Conservation (phyloP, 2,888 invertebrate genomes). For the Reticulitermes lucifugus region DNA sequence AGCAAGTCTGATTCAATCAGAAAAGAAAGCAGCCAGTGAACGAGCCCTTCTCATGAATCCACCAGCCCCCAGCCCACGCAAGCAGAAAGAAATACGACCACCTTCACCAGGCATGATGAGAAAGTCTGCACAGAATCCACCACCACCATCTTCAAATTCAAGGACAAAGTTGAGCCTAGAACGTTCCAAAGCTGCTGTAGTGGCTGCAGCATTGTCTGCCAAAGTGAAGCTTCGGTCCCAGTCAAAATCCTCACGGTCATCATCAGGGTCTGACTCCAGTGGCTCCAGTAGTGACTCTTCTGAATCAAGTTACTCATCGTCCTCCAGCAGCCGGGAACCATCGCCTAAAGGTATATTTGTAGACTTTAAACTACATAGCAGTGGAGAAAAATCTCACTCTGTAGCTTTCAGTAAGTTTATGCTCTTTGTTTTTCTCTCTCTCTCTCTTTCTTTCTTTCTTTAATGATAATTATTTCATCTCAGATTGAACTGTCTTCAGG, state of each 20-base stretch:
- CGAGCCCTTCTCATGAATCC: constrained; percentile 81
- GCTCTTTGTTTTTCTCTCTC: no score
- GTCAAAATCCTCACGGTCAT: constrained; percentile 51
- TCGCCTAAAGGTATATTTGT: constrained; percentile 59
- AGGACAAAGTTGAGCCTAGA: constrained; percentile 29
- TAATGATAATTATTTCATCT: no score
- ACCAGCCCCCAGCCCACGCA: constrained; percentile 73
- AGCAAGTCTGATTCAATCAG: constrained; percentile 49
- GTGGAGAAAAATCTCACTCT: neutral
- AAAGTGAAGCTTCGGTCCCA: constrained; percentile 45
- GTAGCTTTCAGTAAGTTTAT: neutral
- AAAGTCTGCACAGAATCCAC: constrained; percentile 70
- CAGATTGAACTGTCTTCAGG: no score
- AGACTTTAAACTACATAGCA: neutral
- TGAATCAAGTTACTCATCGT: constrained; percentile 69
- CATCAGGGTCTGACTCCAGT: constrained; percentile 66
- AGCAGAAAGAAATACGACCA: constrained; percentile 56
- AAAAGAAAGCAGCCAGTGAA: constrained; percentile 66
- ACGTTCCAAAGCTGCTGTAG: constrained; percentile 56
- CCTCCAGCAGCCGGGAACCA: constrained; percentile 62
- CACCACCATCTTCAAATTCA: constrained; percentile 62
- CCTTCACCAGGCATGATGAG: constrained; percentile 64
- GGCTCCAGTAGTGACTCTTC: constrained; percentile 66
- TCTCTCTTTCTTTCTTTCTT: no score
- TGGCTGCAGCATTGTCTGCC: constrained; percentile 54